phyloP scores from a whole-genome alignment of 1,140 invertebrate genomes.

The Trachymyrmex septentrionalis region DNA sequence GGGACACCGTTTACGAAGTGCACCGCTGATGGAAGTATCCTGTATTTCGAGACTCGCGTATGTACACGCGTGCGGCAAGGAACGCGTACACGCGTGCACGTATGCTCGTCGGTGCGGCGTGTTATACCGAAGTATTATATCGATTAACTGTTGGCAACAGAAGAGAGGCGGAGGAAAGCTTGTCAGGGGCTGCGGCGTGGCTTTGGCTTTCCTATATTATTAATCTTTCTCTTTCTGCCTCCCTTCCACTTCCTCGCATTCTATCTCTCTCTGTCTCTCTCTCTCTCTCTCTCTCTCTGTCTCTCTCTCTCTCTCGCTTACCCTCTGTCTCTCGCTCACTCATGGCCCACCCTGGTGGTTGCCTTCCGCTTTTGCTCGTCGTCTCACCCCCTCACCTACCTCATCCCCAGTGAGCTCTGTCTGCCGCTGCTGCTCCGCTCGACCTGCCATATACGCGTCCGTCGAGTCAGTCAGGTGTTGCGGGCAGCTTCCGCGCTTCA shows the following conservation, averaged over 20 bases:
- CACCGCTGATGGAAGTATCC: slow-evolving; percentile 5
- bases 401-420: slow-evolving; percentile 39
- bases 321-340: slow-evolving; percentile 61
- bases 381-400: slow-evolving; percentile 35
- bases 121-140: slow-evolving; percentile 86
- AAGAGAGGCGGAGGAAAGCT: slow-evolving; percentile 83
- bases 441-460: slow-evolving; percentile 75
- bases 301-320: neutral
- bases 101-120: slow-evolving; percentile 70
- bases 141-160: slow-evolving; percentile 87
- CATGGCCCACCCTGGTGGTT: slow-evolving; percentile 39
- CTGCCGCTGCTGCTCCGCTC: slow-evolving; percentile 61
- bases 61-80: slow-evolving; percentile 47
- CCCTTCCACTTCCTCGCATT: slow-evolving; percentile 50
- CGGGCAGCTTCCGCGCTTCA: slow-evolving; percentile 78
- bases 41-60: slow-evolving; percentile 33
- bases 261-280: slow-evolving; percentile 51
- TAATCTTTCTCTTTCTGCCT: slow-evolving; percentile 83
- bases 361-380: slow-evolving; percentile 53
- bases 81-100: slow-evolving; percentile 55
- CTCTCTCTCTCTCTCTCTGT: slow-evolving; percentile 10
- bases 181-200: slow-evolving; percentile 76
- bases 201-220: slow-evolving; percentile 86
- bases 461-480: slow-evolving; percentile 83
- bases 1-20: slow-evolving; percentile 23